Conservation (phyloP, 2,888 invertebrate genomes). For the Tridacna crocea region DNA sequence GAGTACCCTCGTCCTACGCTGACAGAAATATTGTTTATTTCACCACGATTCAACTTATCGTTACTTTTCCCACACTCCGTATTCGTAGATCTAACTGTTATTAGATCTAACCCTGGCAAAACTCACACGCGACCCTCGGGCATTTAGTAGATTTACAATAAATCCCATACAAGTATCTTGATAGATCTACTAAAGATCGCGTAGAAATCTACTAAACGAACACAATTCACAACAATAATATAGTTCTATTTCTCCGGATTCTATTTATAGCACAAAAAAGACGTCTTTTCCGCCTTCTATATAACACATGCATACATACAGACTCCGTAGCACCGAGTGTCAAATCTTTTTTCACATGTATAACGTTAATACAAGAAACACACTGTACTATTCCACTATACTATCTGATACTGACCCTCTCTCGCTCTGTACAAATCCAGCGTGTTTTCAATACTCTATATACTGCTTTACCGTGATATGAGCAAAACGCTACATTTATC, state of each 20-base stretch:
- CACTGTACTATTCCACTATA: neutral
- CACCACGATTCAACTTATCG: too few relatives aligned
- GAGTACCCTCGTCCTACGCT: too few relatives aligned
- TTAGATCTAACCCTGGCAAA: too few relatives aligned
- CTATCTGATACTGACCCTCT: neutral
- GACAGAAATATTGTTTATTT: too few relatives aligned
- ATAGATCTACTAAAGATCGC: neutral
- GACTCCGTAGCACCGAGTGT: slow-evolving; percentile 4
- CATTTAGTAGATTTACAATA: neutral
- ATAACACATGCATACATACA: slow-evolving; percentile 15
- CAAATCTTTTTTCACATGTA: neutral
- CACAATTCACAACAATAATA: neutral
- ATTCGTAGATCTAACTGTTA: too few relatives aligned
- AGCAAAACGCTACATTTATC: slow-evolving; percentile 26
- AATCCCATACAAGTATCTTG: neutral
- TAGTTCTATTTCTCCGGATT: neutral
- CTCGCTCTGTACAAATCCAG: neutral
- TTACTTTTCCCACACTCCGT: too few relatives aligned
- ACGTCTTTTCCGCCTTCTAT: slow-evolving; percentile 10
- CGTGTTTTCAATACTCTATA: neutral
- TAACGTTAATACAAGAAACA: slow-evolving; percentile 12
- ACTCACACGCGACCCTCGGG: too few relatives aligned
- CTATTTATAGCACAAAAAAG: slow-evolving; percentile 22
- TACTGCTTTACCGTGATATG: slow-evolving; percentile 5
- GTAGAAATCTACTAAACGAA: neutral